Percentiles rank a stretch among this genome's conserved stretches.
Conservation (phyloP, 2,888 invertebrate genomes). For the Drosophila cognata region DNA sequence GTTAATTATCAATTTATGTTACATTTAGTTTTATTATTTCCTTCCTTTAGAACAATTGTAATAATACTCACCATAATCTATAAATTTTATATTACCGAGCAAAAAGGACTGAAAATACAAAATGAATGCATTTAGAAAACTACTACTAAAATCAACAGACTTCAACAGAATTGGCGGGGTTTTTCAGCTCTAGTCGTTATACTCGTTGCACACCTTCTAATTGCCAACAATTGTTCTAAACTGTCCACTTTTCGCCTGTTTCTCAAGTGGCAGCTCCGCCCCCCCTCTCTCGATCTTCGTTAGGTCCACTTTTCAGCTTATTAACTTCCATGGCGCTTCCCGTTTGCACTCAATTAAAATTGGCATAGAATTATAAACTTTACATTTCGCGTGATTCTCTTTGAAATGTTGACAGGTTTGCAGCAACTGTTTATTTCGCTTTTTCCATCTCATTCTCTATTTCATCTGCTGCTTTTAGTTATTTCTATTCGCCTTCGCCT, state of each 20-base stretch:
- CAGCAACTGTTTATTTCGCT: slow-evolving; percentile 10
- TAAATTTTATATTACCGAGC: neutral
- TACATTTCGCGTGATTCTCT: slow-evolving; percentile 51
- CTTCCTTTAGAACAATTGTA: neutral
- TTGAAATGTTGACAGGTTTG: slow-evolving; percentile 38
- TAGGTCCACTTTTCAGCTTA: slow-evolving; percentile 67
- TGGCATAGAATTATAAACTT: slow-evolving; percentile 65
- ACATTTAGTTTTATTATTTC: neutral
- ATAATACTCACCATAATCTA: neutral
- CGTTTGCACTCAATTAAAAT: slow-evolving; percentile 72
- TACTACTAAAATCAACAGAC: neutral
- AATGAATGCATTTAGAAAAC: neutral
- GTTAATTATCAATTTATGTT: neutral
- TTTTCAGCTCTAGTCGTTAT: neutral
- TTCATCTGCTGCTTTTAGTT: slow-evolving; percentile 24
- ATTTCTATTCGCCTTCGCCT: slow-evolving; percentile 45
- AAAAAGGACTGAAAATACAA: too few relatives aligned
- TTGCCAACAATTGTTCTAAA: slow-evolving; percentile 60
- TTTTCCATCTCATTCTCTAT: neutral
- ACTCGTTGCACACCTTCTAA: slow-evolving; percentile 53
- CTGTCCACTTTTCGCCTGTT: slow-evolving; percentile 21
- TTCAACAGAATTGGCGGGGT: neutral
- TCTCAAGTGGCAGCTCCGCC: neutral
- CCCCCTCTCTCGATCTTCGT: slow-evolving; percentile 1
- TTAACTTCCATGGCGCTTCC: slow-evolving; percentile 53